Conservation (phyloP, 2,113 vertebrate species). For the Aepyceros melampus region DNA sequence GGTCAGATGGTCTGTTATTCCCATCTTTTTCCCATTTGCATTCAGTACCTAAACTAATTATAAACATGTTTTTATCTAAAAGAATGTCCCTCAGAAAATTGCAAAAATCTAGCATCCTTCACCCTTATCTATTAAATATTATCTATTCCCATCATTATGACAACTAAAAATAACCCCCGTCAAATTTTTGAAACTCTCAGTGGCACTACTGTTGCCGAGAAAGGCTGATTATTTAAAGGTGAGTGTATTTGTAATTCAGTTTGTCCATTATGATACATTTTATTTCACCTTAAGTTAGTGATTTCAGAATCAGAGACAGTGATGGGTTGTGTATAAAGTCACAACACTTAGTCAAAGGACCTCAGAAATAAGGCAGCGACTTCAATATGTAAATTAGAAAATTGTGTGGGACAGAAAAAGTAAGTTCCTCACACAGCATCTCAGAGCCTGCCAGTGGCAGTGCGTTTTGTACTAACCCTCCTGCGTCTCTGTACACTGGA, state of each 20-base stretch:
- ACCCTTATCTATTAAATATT: neutral
- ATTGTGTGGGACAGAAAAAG: neutral
- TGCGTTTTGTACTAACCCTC: neutral
- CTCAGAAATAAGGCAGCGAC: neutral
- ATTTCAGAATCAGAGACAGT: neutral
- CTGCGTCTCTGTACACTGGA: neutral
- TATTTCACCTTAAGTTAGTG: neutral
- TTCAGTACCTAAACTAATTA: neutral
- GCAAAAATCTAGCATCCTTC: neutral
- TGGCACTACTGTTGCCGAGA: neutral
- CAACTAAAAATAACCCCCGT: neutral
- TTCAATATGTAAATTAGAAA: neutral
- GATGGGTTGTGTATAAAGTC: neutral
- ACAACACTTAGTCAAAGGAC: neutral
- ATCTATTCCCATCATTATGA: neutral
- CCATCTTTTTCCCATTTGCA: neutral
- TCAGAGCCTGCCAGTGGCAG: neutral
- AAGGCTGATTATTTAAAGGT: neutral
- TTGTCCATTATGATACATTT: neutral
- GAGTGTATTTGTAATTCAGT: neutral
- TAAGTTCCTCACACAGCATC: neutral
- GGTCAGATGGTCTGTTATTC: neutral
- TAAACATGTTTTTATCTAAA: neutral
- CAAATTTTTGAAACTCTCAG: neutral
- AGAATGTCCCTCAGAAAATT: neutral